Percentiles rank a stretch among this genome's conserved stretches.
These are phyloP conservation scores for Caenorhabditis wallacei DNA, from an alignment of 2,888 invertebrate species.

Conservation along the genomic window DNA sequence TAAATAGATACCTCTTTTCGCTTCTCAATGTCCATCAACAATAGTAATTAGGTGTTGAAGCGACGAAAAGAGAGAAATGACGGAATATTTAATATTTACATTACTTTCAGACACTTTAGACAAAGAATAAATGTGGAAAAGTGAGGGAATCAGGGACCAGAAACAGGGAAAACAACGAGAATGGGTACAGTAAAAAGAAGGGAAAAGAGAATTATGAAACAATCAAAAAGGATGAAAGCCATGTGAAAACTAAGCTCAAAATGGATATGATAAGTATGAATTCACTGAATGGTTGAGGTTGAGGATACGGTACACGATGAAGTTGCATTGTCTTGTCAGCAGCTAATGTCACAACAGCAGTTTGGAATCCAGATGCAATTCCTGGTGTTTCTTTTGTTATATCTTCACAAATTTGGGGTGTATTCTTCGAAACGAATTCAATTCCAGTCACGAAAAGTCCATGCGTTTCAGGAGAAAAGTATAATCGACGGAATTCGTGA, in stretches of 20 bases:
- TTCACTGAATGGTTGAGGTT: conserved; percentile 58
- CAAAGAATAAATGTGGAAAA: conserved; percentile 7
- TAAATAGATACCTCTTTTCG: conserved; percentile 30
- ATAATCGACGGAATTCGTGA: conserved; percentile 67
- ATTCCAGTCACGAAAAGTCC: conserved; percentile 97
- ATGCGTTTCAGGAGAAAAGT: conserved; percentile 85
- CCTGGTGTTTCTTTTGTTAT: conserved; percentile 64
- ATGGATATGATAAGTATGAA: conserved; percentile 66
- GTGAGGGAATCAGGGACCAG: conserved; percentile 25
- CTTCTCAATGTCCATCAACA: conserved; percentile 47
- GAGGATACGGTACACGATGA: conserved; percentile 67
- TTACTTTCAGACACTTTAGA: conserved; percentile 30
- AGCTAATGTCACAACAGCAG: conserved; percentile 78
- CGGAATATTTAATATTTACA: conserved; percentile 47
- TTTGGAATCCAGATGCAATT: conserved; percentile 69
- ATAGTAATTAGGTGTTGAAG: conserved; percentile 46
- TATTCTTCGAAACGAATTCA: conserved; percentile 88
- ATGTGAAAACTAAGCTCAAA: conserved; percentile 59
- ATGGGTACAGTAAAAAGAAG: neutral
- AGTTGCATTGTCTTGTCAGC: conserved; percentile 81
- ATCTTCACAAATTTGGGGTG: conserved; percentile 54
- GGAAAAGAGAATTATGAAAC: conserved; percentile 10
- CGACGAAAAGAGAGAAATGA: conserved; percentile 10
- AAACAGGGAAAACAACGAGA: neutral
- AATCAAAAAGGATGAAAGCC: conserved; percentile 50